These are phyloP conservation scores for Gallinago media DNA, from an alignment of 2,113 vertebrate species.

Conservation along the genomic window DNA sequence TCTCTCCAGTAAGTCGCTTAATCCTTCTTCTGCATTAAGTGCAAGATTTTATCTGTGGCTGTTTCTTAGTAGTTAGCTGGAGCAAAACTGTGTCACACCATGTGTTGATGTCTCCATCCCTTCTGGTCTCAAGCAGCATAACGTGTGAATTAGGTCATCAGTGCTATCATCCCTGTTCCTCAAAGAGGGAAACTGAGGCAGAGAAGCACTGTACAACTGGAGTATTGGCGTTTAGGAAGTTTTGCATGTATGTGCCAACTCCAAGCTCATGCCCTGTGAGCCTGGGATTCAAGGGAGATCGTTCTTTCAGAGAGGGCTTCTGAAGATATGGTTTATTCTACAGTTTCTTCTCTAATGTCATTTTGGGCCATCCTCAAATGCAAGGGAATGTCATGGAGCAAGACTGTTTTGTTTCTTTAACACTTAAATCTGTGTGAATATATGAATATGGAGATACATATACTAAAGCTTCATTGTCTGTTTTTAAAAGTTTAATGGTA, in stretches of 20 bases:
- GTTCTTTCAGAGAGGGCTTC: neutral
- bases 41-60: neutral
- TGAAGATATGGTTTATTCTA: neutral
- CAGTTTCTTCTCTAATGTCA: neutral
- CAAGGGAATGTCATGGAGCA: neutral
- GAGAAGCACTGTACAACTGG: too few relatives aligned
- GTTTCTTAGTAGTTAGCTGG: neutral
- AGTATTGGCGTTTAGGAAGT: neutral
- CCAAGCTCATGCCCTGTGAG: neutral
- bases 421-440: neutral
- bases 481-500: constrained; percentile 37
- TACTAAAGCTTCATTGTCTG: neutral
- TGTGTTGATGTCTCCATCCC: neutral
- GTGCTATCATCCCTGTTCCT: neutral
- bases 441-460: neutral
- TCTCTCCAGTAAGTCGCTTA: neutral
- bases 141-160: neutral
- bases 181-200: neutral
- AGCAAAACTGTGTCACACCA: neutral
- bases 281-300: neutral
- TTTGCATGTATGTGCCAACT: neutral
- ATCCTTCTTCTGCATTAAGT: neutral
- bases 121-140: neutral
- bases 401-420: neutral
- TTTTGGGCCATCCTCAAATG: neutral